A percentile compares a stretch with the other conserved stretches of the same genome.
Evolutionary conservation across 2,888 invertebrate species (phyloP).

Genomic region (Labia minor): DNA sequence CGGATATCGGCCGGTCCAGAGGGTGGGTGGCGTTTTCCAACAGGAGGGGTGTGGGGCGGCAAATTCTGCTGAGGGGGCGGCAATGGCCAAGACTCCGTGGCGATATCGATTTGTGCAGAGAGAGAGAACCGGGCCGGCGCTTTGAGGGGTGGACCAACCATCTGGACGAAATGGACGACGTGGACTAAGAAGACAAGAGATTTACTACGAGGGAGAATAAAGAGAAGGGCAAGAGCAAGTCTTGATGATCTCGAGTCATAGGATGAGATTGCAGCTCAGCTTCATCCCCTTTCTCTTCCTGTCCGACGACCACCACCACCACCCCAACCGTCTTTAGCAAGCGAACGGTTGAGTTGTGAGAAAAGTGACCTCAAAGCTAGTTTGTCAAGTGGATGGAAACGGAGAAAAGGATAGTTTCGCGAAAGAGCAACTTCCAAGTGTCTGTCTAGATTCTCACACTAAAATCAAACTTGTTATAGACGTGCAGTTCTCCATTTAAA

Average conservation of each 20-base stretch:
- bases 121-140: neutral
- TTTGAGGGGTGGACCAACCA: neutral
- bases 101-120: conserved; percentile 13
- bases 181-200: neutral
- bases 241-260: no score
- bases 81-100: conserved; percentile 4
- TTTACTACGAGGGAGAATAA: no score
- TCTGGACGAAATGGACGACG: neutral
- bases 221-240: no score
- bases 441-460: neutral
- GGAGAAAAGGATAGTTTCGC: neutral
- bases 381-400: neutral
- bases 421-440: neutral
- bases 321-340: no score
- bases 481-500: neutral
- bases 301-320: neutral
- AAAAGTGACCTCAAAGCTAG: neutral
- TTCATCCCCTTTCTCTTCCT: neutral
- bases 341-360: neutral
- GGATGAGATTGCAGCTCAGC: no score
- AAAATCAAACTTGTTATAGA: neutral
- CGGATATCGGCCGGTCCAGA: neutral
- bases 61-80: neutral
- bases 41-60: neutral
- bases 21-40: neutral